Conservation (phyloP, 1,140 invertebrate genomes). For the Tetramorium parvispinum region DNA sequence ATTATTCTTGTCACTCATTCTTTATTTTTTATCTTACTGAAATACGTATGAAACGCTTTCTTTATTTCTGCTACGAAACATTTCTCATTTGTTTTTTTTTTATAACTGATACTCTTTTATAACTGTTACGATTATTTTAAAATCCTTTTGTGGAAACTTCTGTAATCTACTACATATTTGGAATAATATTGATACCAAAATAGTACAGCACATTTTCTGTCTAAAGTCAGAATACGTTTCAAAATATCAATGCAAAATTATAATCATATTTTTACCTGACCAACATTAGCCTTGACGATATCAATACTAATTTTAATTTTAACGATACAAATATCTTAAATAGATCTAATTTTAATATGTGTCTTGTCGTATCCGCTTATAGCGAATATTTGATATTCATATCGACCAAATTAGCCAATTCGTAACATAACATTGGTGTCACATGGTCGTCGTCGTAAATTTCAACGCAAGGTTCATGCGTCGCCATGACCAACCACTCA, state of each 20-base stretch:
- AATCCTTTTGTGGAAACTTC: neutral
- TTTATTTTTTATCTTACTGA: neutral
- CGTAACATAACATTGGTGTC: slow-evolving; percentile 51
- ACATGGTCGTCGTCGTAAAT: slow-evolving; percentile 69
- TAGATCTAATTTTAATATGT: no score
- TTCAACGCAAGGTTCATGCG: slow-evolving; percentile 67
- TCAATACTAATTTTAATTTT: neutral
- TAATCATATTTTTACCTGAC: neutral
- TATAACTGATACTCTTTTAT: neutral
- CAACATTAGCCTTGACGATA: neutral
- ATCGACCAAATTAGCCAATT: slow-evolving; percentile 29
- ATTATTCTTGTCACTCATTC: neutral
- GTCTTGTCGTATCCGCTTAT: neutral
- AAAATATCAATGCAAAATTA: slow-evolving; percentile 4
- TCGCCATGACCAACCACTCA: slow-evolving; percentile 66
- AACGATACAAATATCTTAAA: neutral
- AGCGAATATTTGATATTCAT: slow-evolving; percentile 19
- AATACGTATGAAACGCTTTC: neutral
- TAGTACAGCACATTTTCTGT: slow-evolving; percentile 51
- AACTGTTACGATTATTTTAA: slow-evolving; percentile 1
- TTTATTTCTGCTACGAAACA: neutral
- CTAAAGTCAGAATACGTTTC: neutral
- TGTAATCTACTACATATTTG: neutral
- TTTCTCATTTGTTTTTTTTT: neutral
- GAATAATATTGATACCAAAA: neutral